Percentiles rank a stretch among this genome's conserved stretches.
phyloP scores from a whole-genome alignment of 2,797 vertebrate genomes.

The Sebastes alutus region DNA sequence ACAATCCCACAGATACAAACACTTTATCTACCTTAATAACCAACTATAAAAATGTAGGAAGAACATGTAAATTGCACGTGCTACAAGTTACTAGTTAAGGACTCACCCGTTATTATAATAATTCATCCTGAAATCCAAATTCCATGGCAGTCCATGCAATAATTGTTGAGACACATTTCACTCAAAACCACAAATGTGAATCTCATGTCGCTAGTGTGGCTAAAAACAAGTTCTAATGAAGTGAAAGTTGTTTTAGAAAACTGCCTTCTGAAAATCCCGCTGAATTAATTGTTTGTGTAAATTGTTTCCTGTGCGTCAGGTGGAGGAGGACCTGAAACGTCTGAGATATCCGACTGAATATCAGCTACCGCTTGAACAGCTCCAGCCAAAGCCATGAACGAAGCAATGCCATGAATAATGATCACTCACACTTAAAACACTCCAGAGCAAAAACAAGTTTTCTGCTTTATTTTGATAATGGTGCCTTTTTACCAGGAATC shows the following conservation, averaged over 20 bases:
- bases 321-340: constrained; percentile 86
- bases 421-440: neutral
- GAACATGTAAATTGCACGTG: neutral
- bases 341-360: constrained; percentile 84
- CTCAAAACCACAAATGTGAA: neutral
- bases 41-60: neutral
- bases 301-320: constrained; percentile 70
- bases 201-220: neutral
- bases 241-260: neutral
- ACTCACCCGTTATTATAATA: neutral
- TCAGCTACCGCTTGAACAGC: constrained; percentile 84
- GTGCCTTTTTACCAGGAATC: constrained; percentile 59
- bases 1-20: neutral
- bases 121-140: neutral
- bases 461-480: constrained; percentile 65
- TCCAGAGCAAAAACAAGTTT: constrained; percentile 13
- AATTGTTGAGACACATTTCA: neutral
- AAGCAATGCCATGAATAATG: constrained; percentile 14
- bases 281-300: neutral
- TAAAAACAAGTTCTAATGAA: neutral
- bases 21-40: neutral
- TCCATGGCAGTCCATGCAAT: neutral
- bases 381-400: constrained; percentile 79
- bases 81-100: neutral
- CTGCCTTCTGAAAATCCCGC: neutral